Percentiles rank a stretch among this genome's conserved stretches.
phyloP scores from a whole-genome alignment of 2,113 vertebrate genomes.

The Epinephelus fuscoguttatus region DNA sequence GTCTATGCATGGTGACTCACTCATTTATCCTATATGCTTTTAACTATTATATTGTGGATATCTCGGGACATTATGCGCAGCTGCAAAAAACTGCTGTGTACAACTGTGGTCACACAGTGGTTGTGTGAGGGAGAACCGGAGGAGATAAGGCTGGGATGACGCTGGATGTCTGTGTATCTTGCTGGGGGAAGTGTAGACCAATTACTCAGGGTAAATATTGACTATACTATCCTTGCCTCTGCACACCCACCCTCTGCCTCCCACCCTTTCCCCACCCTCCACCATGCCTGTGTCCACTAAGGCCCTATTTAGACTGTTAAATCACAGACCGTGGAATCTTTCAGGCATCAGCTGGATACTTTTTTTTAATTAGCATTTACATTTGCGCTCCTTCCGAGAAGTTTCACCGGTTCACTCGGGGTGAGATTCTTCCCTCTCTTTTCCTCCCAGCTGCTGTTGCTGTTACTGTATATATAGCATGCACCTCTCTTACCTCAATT shows the following conservation, averaged over 20 bases:
- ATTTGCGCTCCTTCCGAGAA: constrained; percentile 26
- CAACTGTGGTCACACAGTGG: constrained; percentile 32
- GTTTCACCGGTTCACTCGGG: constrained; percentile 30
- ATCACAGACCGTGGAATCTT: constrained; percentile 2
- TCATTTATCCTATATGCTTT: constrained; percentile 24
- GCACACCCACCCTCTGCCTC: constrained; percentile 22
- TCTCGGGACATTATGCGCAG: constrained; percentile 17
- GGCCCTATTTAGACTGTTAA: constrained; percentile 44
- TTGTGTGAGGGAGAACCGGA: constrained; percentile 22
- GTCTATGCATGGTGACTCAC: background rate
- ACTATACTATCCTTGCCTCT: constrained; percentile 52
- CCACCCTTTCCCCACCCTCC: constrained; percentile 20
- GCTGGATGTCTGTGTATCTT: constrained; percentile 52
- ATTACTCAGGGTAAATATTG: constrained; percentile 76
- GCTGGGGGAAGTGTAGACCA: constrained; percentile 58
- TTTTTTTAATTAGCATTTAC: constrained; percentile 51
- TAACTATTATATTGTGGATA: constrained; percentile 29
- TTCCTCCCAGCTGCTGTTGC: constrained; percentile 18
- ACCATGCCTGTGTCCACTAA: constrained; percentile 31
- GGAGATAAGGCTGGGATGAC: constrained; percentile 59
- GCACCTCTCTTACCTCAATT: constrained; percentile 36
- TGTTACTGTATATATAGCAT: constrained; percentile 17
- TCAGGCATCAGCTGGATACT: constrained; percentile 12
- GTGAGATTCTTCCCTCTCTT: constrained; percentile 15
- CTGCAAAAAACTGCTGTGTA: constrained; percentile 27